These are phyloP conservation scores for Diplogasteroides magnus DNA, from an alignment of 1,140 invertebrate genomes.

Conservation along the genomic window DNA sequence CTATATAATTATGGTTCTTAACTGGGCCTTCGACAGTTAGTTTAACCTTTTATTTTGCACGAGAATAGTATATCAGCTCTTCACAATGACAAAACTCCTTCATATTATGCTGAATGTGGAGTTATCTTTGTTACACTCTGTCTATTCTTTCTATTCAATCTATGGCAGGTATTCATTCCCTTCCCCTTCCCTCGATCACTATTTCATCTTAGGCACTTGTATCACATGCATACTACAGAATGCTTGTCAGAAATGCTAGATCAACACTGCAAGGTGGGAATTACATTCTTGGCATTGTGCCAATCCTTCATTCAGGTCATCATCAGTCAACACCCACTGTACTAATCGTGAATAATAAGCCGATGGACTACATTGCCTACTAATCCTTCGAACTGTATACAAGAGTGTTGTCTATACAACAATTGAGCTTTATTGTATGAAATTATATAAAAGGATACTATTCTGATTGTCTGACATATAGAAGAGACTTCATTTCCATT, in stretches of 20 bases:
- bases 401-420: no score
- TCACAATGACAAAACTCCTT: slow-evolving; percentile 30
- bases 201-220: neutral
- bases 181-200: slow-evolving; percentile 23
- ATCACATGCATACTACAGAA: neutral
- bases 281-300: no score
- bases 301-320: neutral
- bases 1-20: slow-evolving; percentile 36
- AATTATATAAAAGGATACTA: no score
- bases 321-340: neutral
- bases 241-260: neutral
- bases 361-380: neutral
- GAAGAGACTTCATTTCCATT: no score
- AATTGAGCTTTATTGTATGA: no score
- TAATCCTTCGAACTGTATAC: no score
- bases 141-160: slow-evolving; percentile 28
- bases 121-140: slow-evolving; percentile 13
- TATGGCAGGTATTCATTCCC: slow-evolving; percentile 26
- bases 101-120: slow-evolving; percentile 30
- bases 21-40: slow-evolving; percentile 35
- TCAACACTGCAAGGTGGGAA: no score
- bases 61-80: slow-evolving; percentile 18
- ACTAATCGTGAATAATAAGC: neutral
- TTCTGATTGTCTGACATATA: no score
- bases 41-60: slow-evolving; percentile 1